Evolutionary conservation across 2,113 vertebrate genomes (phyloP), one percentile per base, ranked within the genome.

Genomic region (Camelus dromedarius): DNA sequence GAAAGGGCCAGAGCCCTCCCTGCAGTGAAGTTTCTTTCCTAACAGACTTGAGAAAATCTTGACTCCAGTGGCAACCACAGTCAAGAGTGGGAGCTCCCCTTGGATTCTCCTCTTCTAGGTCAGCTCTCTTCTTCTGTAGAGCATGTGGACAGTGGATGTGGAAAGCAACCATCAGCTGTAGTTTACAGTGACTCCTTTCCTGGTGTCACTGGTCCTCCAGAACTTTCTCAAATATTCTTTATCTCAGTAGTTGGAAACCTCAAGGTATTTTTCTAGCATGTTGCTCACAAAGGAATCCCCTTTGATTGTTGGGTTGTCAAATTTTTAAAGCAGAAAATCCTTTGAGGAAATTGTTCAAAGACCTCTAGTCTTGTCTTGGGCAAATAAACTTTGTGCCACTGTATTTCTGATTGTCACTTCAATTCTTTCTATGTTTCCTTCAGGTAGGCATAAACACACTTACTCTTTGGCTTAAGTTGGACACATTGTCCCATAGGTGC

Each of bases 211-310:
- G 62, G 10, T n/a, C 16, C 22, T 26, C 24, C 13, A 20, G 54
- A 38, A 54, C 30, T 52, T 89, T 85, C n/a, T 92, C 32, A 85
- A 75, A 75, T 84, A 46, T 26, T 73, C 46, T 91, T 76, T 91
- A 32, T 76, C 54, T 88, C n/a, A 2, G 2, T 50, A 54, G n/a
- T 64, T 90, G 24, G n/a, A 90, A 60, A 46, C 22, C 50, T 95
- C 67, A 76, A 10, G 3, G 28, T 54, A 38, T 35, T 73, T 84
- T 64, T 50, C 24, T 70, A n/a, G 60, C 69, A 77, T 72, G 30
- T 13, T 82, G 4, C 54, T 83, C 35, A 80, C 35, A 64, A 72
- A 76, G 48, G 35, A 95, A 69, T 70, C 12, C 8, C 66, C 26
- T 20, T 72, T 38, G 28, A 6, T 18, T 72, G 20, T 52, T 72